phyloP scores from a whole-genome alignment of 2,888 invertebrate species.

The Chaitophorus viminalis region DNA sequence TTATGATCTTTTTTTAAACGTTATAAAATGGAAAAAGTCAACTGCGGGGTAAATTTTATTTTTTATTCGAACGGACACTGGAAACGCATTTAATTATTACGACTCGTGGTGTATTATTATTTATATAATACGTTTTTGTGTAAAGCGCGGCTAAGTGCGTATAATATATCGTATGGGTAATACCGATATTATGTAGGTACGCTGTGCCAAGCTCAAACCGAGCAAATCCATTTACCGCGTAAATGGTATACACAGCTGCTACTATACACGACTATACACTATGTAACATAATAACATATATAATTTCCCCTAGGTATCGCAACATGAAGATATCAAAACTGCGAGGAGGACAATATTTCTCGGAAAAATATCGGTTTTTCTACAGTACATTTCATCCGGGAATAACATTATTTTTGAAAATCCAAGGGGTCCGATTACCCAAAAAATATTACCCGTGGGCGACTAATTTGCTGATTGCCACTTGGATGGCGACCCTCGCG shows the following conservation, averaged over 20 bases:
- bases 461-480: constrained; percentile 53
- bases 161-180: no score
- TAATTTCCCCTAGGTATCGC: background rate
- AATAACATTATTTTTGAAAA: constrained; percentile 40
- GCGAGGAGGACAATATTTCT: background rate
- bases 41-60: no score
- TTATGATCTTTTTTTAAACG: no score
- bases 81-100: no score
- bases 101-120: no score
- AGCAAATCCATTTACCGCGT: background rate
- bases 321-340: background rate
- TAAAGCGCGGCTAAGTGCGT: no score
- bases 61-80: no score
- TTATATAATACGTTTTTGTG: no score
- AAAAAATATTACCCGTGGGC: constrained; percentile 21
- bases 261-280: no score
- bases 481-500: constrained; percentile 26
- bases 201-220: background rate
- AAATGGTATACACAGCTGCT: background rate
- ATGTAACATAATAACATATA: no score
- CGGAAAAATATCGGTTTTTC: background rate
- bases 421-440: constrained; percentile 14
- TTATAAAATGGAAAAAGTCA: no score
- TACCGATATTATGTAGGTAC: no score
- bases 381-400: constrained; percentile 10